phyloP scores from a whole-genome alignment of 1,140 invertebrate genomes.

The Danaus plexippus region DNA sequence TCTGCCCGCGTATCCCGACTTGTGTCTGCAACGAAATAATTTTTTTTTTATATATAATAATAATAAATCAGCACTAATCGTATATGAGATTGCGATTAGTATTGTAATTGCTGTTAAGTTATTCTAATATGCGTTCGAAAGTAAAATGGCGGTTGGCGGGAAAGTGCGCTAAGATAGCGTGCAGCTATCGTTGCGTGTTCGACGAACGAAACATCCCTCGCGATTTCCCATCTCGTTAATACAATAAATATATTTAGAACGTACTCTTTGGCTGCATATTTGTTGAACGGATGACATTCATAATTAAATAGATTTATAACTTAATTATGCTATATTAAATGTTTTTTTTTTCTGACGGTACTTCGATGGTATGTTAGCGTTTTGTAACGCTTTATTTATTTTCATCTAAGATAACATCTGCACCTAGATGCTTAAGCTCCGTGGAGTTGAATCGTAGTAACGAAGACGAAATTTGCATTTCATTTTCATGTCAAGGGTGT shows the following conservation, averaged over 20 bases:
- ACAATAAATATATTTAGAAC: constrained; percentile 18
- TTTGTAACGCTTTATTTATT: constrained; percentile 10
- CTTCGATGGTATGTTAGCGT: too few species aligned
- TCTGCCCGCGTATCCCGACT: constrained; percentile 28
- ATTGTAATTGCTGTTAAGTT: constrained; percentile 24
- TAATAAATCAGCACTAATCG: constrained; percentile 10
- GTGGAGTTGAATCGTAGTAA: constrained; percentile 26
- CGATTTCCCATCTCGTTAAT: constrained; percentile 51
- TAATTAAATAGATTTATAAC: constrained; percentile 4
- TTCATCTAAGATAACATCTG: constrained; percentile 32
- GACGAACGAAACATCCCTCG: constrained; percentile 29
- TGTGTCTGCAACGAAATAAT: constrained; percentile 37
- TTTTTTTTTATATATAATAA: constrained; percentile 2
- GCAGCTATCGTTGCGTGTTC: constrained; percentile 34
- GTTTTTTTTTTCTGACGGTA: too few species aligned
- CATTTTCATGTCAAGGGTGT: constrained; percentile 20
- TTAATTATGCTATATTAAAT: constrained; percentile 7
- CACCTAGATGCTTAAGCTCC: constrained; percentile 36
- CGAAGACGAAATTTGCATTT: constrained; percentile 13
- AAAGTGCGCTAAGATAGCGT: constrained; percentile 51
- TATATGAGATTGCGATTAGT: constrained; percentile 11
- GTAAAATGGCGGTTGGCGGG: constrained; percentile 58
- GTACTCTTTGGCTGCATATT: constrained; percentile 6
- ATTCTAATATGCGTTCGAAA: constrained; percentile 54
- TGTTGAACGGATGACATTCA: constrained; percentile 2